Conservation (phyloP, 2,888 invertebrate species). For the Machimus rusticus region DNA sequence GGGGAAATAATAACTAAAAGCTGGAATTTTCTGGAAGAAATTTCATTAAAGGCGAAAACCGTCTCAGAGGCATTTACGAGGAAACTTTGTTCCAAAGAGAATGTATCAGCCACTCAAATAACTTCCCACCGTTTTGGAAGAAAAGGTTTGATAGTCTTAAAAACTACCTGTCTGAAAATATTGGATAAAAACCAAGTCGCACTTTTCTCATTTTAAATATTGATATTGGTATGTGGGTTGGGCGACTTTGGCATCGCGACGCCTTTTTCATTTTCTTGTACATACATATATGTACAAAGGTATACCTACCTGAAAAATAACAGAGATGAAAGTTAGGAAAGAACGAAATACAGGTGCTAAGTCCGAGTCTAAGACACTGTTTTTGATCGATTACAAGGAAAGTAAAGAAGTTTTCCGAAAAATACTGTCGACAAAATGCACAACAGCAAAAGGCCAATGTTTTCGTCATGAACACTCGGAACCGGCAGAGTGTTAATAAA, state of each 20-base stretch:
- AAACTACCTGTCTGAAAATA: not conserved
- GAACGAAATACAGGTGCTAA: not conserved
- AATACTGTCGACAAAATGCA: not conserved
- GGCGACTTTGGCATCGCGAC: not conserved
- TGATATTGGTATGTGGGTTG: not conserved
- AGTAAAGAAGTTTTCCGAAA: not conserved
- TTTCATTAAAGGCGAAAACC: not conserved
- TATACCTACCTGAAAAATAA: not conserved
- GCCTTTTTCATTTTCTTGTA: not conserved
- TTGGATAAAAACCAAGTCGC: not conserved
- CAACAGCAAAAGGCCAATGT: not conserved
- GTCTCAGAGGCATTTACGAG: not conserved
- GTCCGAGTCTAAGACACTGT: not conserved
- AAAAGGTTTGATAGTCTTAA: not conserved
- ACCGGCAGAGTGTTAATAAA: constrained; percentile 3
- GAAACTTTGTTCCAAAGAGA: not conserved
- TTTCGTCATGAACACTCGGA: not conserved
- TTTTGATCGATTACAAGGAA: not conserved
- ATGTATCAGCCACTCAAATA: not conserved
- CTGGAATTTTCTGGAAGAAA: not conserved
- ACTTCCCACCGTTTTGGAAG: not conserved
- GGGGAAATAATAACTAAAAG: not conserved
- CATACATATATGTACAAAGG: not conserved
- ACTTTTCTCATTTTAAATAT: not conserved
- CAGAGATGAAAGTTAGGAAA: not conserved